A percentile compares a stretch with the other conserved stretches of the same genome.
phyloP scores from a whole-genome alignment of 1,140 invertebrate genomes.

The Saxidomus purpurata region DNA sequence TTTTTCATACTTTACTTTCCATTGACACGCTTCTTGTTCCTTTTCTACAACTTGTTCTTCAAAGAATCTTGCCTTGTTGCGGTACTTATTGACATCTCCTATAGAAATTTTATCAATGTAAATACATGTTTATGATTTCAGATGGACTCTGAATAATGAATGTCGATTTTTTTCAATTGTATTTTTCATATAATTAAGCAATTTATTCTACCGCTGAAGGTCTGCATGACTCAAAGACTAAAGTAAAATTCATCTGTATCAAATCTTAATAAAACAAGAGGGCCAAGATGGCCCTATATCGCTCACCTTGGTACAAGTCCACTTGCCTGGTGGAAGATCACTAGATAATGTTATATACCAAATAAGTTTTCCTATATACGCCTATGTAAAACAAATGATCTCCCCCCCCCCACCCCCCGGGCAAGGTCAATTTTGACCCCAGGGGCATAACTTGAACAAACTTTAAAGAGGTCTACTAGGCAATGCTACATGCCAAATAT shows the following conservation, averaged over 20 bases:
- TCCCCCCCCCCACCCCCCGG: no score
- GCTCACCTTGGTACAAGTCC: no score
- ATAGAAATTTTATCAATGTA: not conserved
- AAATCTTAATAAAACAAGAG: not conserved
- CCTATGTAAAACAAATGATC: no score
- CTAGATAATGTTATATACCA: no score
- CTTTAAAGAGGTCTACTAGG: no score
- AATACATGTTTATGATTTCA: not conserved
- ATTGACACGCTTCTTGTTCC: conserved; percentile 28
- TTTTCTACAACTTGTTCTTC: conserved; percentile 54
- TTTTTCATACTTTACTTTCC: conserved; percentile 48
- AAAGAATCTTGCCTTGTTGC: conserved; percentile 62
- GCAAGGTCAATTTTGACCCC: no score
- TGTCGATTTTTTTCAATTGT: not conserved
- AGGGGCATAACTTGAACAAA: no score
- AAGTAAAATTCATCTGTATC: not conserved
- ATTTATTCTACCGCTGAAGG: not conserved
- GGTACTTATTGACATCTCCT: conserved; percentile 56
- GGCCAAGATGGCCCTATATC: no score
- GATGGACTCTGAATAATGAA: not conserved
- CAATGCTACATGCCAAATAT: no score
- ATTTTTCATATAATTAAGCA: not conserved
- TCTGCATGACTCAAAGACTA: not conserved
- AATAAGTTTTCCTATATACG: no score
- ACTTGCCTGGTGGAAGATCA: no score